phyloP scores from a whole-genome alignment of 2,113 vertebrate genomes.

The Chionomys nivalis region DNA sequence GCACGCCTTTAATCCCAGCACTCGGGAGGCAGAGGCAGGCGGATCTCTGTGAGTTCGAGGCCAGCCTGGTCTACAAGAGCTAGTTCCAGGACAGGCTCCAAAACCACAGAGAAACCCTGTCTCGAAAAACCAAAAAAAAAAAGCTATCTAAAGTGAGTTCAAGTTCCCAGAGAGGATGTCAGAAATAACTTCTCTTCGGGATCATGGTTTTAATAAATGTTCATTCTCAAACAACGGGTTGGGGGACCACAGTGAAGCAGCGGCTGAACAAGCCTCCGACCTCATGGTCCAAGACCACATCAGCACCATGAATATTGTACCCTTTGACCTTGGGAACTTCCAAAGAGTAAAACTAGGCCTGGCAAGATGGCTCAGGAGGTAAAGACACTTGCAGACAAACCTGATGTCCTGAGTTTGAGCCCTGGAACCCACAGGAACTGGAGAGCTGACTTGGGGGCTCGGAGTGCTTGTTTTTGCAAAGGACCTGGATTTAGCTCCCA shows the following conservation, averaged over 20 bases:
- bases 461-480: background rate
- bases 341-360: background rate
- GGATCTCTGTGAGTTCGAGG: no score
- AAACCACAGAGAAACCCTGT: no score
- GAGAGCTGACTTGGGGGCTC: background rate
- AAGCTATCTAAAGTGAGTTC: slow-evolving; percentile 38
- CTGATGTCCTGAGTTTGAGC: background rate
- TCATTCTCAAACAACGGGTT: background rate
- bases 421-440: background rate
- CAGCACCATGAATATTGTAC: background rate
- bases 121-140: no score
- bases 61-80: no score
- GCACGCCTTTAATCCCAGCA: no score
- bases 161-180: slow-evolving; percentile 12
- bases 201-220: background rate
- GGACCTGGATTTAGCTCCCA: background rate
- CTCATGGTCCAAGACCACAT: background rate
- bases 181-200: slow-evolving; percentile 19
- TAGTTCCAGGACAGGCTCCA: no score
- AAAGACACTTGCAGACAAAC: background rate
- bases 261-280: background rate
- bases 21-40: no score
- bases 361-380: background rate
- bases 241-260: background rate
- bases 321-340: slow-evolving; percentile 1